These are phyloP conservation scores for Nannoperca australis DNA, from an alignment of 2,797 vertebrate genomes.

Conservation along the genomic window DNA sequence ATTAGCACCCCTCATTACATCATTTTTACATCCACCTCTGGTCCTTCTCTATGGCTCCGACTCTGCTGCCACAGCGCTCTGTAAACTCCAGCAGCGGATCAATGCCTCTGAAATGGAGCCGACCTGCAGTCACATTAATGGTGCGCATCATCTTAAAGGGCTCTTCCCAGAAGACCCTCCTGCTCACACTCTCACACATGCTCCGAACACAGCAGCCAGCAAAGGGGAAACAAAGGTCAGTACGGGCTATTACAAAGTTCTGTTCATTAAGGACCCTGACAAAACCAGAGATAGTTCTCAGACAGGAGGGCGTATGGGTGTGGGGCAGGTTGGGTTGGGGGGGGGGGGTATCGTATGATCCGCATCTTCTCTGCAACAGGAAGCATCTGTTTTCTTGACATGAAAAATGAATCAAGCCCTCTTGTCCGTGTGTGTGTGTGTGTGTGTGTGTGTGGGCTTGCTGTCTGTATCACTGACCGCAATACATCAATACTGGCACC, in stretches of 20 bases:
- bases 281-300: constrained; percentile 56
- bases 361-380: constrained; percentile 52
- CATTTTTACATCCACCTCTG: constrained; percentile 21
- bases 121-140: constrained; percentile 81
- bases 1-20: constrained; percentile 31
- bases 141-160: constrained; percentile 80
- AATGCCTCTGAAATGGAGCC: constrained; percentile 84
- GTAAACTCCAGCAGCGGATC: constrained; percentile 72
- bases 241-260: constrained; percentile 66
- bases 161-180: constrained; percentile 82
- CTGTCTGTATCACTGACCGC: constrained; percentile 59
- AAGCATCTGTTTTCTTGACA: constrained; percentile 69
- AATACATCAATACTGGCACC: constrained; percentile 72
- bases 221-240: constrained; percentile 80
- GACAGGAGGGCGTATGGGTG: constrained; percentile 18
- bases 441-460: constrained; percentile 44
- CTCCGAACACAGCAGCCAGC: constrained; percentile 56
- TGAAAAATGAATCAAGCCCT: constrained; percentile 73
- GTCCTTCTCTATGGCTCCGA: constrained; percentile 13
- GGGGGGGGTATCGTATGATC: constrained; percentile 58
- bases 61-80: constrained; percentile 37
- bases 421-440: constrained; percentile 45
- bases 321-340: neutral
- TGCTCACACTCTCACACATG: constrained; percentile 62
- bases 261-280: constrained; percentile 78